Percentiles rank a stretch among this genome's conserved stretches.
phyloP scores from a whole-genome alignment of 2,113 vertebrate species.

The Pachycephala philippinensis region DNA sequence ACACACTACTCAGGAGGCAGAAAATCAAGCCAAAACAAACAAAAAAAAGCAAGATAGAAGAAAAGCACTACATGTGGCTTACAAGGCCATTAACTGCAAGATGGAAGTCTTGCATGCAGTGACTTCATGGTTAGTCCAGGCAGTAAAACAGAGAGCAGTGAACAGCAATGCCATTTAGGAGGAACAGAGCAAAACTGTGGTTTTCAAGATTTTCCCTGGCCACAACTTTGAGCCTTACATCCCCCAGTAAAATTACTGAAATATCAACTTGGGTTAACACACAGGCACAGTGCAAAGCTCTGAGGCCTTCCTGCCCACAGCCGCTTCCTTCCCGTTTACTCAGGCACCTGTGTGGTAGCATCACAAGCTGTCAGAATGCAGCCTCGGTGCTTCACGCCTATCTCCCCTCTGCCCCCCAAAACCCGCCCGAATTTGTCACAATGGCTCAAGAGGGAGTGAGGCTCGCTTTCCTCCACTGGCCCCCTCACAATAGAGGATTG shows the following conservation, averaged over 20 bases:
- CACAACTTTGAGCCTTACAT: not conserved
- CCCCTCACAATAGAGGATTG: conserved; percentile 24
- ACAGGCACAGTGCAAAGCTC: not conserved
- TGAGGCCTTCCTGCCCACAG: not conserved
- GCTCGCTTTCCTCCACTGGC: not conserved
- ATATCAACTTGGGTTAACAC: not conserved
- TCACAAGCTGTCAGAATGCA: not conserved
- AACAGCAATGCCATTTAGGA: not conserved
- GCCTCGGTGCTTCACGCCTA: not conserved
- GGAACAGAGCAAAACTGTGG: accelerated
- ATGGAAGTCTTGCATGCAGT: not conserved
- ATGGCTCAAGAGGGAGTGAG: not conserved
- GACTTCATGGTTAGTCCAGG: not conserved
- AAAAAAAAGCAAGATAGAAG: not conserved
- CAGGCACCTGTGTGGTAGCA: accelerated
- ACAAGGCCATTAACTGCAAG: not conserved
- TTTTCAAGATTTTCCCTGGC: not conserved
- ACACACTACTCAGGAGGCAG: not conserved
- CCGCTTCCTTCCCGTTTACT: not conserved
- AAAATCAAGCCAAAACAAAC: not conserved
- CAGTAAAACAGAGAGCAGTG: not conserved
- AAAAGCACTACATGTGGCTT: not conserved
- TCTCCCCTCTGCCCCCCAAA: not conserved
- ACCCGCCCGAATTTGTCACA: not conserved
- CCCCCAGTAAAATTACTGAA: not conserved